Evolutionary conservation across 2,888 invertebrate species (phyloP).

Genomic region (Dioctria rufipes): DNA sequence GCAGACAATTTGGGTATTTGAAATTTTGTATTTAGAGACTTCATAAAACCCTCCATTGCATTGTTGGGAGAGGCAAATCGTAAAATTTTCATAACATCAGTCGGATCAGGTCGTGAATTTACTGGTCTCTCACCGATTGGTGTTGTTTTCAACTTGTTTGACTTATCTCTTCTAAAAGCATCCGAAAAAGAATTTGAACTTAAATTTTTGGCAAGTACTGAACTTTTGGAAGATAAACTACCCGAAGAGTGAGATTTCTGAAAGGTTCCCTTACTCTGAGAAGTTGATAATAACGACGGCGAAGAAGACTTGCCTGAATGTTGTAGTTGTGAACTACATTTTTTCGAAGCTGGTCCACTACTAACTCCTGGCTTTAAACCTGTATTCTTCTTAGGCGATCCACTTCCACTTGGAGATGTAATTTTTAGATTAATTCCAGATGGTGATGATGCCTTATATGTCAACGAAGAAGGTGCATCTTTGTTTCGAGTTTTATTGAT

Average conservation of each 20-base stretch:
- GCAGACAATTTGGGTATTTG: constrained; percentile 89
- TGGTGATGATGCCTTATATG: constrained; percentile 1
- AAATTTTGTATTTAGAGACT: constrained; percentile 85
- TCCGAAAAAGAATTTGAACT: constrained; percentile 64
- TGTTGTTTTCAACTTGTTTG: constrained; percentile 18
- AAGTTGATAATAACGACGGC: constrained; percentile 40
- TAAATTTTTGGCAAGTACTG: constrained; percentile 66
- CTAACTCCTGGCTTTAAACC: constrained; percentile 89
- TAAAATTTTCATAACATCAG: constrained; percentile 73
- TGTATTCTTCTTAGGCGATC: constrained; percentile 85
- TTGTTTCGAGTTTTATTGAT: constrained; percentile 90
- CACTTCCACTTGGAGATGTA: constrained; percentile 72
- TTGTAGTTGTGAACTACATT: constrained; percentile 65
- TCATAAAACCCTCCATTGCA: constrained; percentile 83
- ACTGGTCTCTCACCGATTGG: constrained; percentile 9
- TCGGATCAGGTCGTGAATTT: constrained; percentile 60
- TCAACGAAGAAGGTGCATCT: constrained; percentile 1
- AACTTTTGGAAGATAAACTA: constrained; percentile 65
- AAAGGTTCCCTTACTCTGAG: constrained; percentile 65
- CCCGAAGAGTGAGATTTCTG: constrained; percentile 71
- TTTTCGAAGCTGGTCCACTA: constrained; percentile 89
- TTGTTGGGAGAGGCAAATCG: constrained; percentile 74
- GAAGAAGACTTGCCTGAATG: constrained; percentile 48
- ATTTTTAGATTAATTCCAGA: constrained; percentile 67
- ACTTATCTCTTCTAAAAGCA: constrained; percentile 56